Evolutionary conservation across 2,797 vertebrate genomes (phyloP), one percentile per base, ranked within the genome.

Genomic region (Pseudochaenichthys georgianus): DNA sequence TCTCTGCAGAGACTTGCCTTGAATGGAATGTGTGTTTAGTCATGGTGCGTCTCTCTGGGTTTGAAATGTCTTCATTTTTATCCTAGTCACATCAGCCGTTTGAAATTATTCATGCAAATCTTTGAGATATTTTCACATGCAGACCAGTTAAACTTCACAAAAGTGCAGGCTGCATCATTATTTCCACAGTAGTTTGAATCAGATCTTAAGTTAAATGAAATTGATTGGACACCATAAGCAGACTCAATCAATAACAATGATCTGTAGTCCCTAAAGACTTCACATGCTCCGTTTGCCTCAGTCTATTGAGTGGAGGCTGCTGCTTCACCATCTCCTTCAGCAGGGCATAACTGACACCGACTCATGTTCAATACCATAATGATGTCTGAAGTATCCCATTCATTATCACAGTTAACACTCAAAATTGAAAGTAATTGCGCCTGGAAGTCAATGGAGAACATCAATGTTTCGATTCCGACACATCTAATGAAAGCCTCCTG

Each of bases 351-450:
- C 42, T 21, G 61, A 58, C 73, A 38, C 54, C 45, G 16, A 12
- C 47, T 17, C 4, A 1, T n/a, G 68, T 34, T 83, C 76, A 51
- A 88, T 87, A 65, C 60, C 73, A 12, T 81, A 86, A 87, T 82
- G 73, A 77, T 68, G 47, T 80, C 75, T 71, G 59, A 73, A 21
- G 63, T 47, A 5, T 51, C 68, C 53, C 74, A 48, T 78, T 86
- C 78, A 88, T 88, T 85, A 85, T 54, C 78, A 45, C 75, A 2
- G 70, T 70, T 23, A 80, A 77, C 47, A 5, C 15, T 60, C 6
- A 17, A 42, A 86, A 77, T 13, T 81, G 38, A 68, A 77, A 83
- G 57, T 3, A 19, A 60, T 15, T 52, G 69, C 9, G 19, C 23
- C 31, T 1, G 6, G 9, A 13, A 13, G 46, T 74, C 69, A 57